A percentile compares a stretch with the other conserved stretches of the same genome.
Evolutionary conservation across 2,113 vertebrate species (phyloP).

Genomic region (Syngnathoides biaculeatus): DNA sequence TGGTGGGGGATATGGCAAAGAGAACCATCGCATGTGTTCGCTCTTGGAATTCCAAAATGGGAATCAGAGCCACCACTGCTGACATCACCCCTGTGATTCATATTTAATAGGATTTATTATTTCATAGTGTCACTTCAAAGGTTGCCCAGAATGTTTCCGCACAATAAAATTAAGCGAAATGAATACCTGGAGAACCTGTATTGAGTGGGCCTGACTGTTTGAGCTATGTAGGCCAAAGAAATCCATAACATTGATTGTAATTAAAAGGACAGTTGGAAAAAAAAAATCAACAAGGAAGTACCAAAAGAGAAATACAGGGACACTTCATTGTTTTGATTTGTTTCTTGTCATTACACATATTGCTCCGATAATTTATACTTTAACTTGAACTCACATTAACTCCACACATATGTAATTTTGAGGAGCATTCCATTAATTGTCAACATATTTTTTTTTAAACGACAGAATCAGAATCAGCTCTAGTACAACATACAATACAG

Average conservation of each 20-base stretch:
- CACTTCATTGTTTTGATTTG: neutral
- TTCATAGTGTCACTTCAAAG: constrained; percentile 81
- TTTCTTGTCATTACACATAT: neutral
- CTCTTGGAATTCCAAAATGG: constrained; percentile 71
- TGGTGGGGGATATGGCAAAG: constrained; percentile 64
- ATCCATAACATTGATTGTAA: constrained; percentile 26
- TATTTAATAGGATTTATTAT: constrained; percentile 82
- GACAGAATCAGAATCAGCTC: no score
- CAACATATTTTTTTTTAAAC: no score
- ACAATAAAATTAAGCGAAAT: constrained; percentile 75
- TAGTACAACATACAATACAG: no score
- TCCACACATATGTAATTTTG: no score
- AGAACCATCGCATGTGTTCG: constrained; percentile 74
- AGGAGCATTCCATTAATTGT: no score
- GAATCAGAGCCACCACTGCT: constrained; percentile 65
- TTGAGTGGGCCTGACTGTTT: constrained; percentile 51
- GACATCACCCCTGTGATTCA: constrained; percentile 76
- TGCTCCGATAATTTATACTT: neutral
- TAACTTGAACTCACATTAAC: no score
- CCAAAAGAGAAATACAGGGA: no score
- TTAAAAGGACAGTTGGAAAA: constrained; percentile 36
- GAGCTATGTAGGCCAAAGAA: constrained; percentile 35
- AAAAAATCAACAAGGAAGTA: no score
- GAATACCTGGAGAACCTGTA: constrained; percentile 65
- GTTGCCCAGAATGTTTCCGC: constrained; percentile 71